Conservation (phyloP, 2,888 invertebrate species). For the Drosophila rellima region DNA sequence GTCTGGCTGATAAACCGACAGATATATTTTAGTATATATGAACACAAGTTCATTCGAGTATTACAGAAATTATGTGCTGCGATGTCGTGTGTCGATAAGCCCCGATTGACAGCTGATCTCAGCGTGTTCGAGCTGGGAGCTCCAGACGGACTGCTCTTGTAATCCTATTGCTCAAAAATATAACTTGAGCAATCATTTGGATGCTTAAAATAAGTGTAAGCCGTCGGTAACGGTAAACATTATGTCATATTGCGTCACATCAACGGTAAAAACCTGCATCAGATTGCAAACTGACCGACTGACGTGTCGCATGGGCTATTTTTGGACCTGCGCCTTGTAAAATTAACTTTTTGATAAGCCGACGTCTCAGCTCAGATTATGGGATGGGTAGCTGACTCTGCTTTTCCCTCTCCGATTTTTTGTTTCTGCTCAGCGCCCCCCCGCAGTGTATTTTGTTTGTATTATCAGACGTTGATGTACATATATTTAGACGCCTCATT, state of each 20-base stretch:
- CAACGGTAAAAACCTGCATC: slow-evolving; percentile 51
- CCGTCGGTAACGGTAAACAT: slow-evolving; percentile 42
- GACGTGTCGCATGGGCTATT: slow-evolving; percentile 37
- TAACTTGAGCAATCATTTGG: slow-evolving; percentile 2
- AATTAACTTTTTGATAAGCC: slow-evolving; percentile 41
- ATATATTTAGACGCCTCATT: slow-evolving; percentile 47
- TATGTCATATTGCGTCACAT: slow-evolving; percentile 53
- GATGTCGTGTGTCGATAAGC: slow-evolving; percentile 66
- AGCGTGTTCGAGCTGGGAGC: slow-evolving; percentile 22
- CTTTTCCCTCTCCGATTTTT: slow-evolving; percentile 3
- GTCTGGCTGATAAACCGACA: slow-evolving; percentile 21
- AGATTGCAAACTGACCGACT: slow-evolving; percentile 34
- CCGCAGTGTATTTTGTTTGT: slow-evolving; percentile 45
- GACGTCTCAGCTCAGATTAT: slow-evolving; percentile 20
- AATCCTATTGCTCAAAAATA: slow-evolving; percentile 19
- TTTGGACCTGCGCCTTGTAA: slow-evolving; percentile 44
- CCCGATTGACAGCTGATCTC: slow-evolving; percentile 22
- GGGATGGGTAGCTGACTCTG: slow-evolving; percentile 13
- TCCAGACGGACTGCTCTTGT: slow-evolving; percentile 22
- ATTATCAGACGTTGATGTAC: slow-evolving; percentile 66
- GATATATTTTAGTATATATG: slow-evolving; percentile 13
- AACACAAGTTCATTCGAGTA: slow-evolving; percentile 14
- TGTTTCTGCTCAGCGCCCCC: slow-evolving; percentile 31
- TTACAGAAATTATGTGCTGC: slow-evolving; percentile 47
- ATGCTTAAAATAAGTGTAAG: slow-evolving; percentile 18